phyloP scores from a whole-genome alignment of 1,140 invertebrate species.

The Tetranychus urticae region DNA sequence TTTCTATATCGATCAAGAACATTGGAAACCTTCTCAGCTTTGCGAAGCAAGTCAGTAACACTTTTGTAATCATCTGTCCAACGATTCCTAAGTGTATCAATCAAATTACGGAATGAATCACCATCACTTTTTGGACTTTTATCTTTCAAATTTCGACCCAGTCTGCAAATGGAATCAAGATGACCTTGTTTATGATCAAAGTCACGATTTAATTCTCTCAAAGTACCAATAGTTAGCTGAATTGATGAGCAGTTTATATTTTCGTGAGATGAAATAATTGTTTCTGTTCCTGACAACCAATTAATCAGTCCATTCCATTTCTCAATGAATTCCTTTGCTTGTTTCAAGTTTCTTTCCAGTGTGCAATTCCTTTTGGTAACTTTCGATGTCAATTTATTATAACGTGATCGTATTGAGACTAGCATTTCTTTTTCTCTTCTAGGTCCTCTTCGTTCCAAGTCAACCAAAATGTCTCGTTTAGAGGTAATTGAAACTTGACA shows the following conservation, averaged over 20 bases:
- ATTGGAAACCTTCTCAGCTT: constrained; percentile 74
- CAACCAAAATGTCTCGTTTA: constrained; percentile 90
- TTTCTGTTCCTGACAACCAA: background rate
- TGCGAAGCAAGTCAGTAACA: constrained; percentile 75
- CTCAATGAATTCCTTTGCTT: constrained; percentile 82
- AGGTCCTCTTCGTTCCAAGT: constrained; percentile 98
- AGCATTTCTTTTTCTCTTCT: constrained; percentile 80
- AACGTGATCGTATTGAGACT: constrained; percentile 84
- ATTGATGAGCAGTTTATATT: background rate
- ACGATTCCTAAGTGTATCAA: constrained; percentile 66
- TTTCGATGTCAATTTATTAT: constrained; percentile 86
- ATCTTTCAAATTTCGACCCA: constrained; percentile 67
- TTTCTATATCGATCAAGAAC: constrained; percentile 90
- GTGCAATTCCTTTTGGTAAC: constrained; percentile 75
- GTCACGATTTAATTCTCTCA: constrained; percentile 27
- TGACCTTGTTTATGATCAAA: constrained; percentile 65
- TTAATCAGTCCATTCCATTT: constrained; percentile 39
- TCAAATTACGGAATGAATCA: constrained; percentile 48
- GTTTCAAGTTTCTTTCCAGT: constrained; percentile 81
- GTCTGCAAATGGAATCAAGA: constrained; percentile 68
- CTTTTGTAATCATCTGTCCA: constrained; percentile 84
- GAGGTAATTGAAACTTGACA: constrained; percentile 85
- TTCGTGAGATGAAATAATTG: constrained; percentile 20
- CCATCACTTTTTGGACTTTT: constrained; percentile 77
- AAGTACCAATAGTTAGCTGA: background rate